Conservation (phyloP, 2,888 invertebrate species). For the Orthosia gothica region DNA sequence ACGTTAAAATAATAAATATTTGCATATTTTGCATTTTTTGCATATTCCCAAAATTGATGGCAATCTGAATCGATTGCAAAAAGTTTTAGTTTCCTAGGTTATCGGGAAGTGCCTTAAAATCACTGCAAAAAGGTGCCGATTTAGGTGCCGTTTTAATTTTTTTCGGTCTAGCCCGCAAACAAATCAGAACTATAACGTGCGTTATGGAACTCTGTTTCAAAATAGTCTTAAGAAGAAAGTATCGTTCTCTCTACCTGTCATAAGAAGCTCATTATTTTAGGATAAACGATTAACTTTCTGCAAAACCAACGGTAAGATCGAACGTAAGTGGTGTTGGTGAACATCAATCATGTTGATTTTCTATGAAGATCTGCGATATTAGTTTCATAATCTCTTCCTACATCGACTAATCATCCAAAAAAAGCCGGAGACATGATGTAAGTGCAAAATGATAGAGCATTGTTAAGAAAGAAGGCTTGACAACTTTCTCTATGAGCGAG, state of each 20-base stretch:
- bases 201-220: too few species aligned
- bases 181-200: too few species aligned
- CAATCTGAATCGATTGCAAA: too few species aligned
- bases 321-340: constrained; percentile 30
- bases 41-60: too few species aligned
- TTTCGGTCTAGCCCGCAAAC: too few species aligned
- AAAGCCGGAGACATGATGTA: constrained; percentile 66
- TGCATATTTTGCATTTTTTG: too few species aligned
- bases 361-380: constrained; percentile 50
- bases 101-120: too few species aligned
- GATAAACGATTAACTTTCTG: constrained; percentile 48
- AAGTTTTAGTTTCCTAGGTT: too few species aligned
- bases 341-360: constrained; percentile 55
- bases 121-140: too few species aligned
- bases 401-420: constrained; percentile 63
- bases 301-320: constrained; percentile 20
- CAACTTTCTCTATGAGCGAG: constrained; percentile 74
- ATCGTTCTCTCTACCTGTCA: constrained; percentile 5
- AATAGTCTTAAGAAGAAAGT: not conserved
- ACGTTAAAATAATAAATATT: too few species aligned
- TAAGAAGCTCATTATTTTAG: constrained; percentile 45
- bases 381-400: constrained; percentile 68
- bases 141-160: too few species aligned
- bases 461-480: constrained; percentile 72
- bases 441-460: constrained; percentile 65